Evolutionary conservation across 2,113 vertebrate genomes (phyloP).

Genomic region (Corythaeola cristata): DNA sequence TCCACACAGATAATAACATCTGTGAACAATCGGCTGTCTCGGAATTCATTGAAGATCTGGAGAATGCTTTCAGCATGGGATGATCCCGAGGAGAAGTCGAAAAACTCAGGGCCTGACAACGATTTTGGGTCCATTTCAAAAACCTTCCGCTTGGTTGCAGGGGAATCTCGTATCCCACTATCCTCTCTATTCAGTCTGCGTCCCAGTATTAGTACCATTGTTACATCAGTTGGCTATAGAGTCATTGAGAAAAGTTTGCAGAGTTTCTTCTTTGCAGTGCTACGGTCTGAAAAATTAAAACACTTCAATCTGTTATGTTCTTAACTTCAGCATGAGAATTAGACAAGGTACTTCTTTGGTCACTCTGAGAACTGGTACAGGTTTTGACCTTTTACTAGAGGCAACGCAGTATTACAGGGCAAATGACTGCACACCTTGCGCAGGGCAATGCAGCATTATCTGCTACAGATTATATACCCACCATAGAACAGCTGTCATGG

Average conservation of each 20-base stretch:
- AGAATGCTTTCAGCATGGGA: constrained; percentile 94
- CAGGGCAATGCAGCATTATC: neutral
- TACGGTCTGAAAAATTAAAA: constrained; percentile 45
- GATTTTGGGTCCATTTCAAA: constrained; percentile 95
- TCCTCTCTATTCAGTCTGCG: constrained; percentile 95
- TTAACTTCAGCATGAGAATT: neutral
- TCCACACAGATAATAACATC: constrained; percentile 95
- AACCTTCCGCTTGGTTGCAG: constrained; percentile 95
- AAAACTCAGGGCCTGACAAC: constrained; percentile 84
- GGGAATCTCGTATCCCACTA: constrained; percentile 89
- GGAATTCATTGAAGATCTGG: constrained; percentile 96
- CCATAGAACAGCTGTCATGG: neutral
- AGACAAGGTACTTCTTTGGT: neutral
- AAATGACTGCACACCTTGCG: neutral
- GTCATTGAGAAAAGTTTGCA: constrained; percentile 72
- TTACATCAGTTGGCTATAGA: constrained; percentile 80
- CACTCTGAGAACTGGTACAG: neutral
- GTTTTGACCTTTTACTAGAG: neutral
- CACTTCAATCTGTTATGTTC: neutral
- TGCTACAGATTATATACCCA: fast-evolving
- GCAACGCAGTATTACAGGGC: neutral
- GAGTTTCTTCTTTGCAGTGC: constrained; percentile 46
- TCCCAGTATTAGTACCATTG: constrained; percentile 98
- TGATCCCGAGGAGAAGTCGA: constrained; percentile 93
- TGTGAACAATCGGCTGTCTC: constrained; percentile 91